Evolutionary conservation across 2,888 invertebrate species (phyloP), one percentile per base, ranked within the genome.

Genomic region (Pyrochroa serraticornis): DNA sequence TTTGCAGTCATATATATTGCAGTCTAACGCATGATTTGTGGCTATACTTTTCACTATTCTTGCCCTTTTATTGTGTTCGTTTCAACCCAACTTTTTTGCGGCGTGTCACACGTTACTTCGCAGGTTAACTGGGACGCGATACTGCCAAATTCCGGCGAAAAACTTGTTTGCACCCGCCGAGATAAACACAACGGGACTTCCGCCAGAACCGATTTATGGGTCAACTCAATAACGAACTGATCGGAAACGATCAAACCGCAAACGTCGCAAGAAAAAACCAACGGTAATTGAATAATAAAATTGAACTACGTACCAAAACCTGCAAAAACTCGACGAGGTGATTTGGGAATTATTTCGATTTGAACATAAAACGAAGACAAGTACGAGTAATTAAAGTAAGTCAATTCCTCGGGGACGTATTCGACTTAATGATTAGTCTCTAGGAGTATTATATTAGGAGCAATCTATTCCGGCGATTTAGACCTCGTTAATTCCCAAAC

Each of bases 1-100:
- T 69, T 71, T 69, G 67, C 69, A 69, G 70, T 70, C 71, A 68
- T 71, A 74, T n/a, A n/a, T 71, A 73, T 74, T 67, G 71, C 71
- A 66, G 71, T 70, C 67, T 60, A 55, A 63, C 60, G 62, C 46
- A 71, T 73, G 73, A 73, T 73, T 73, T 73, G 73, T 73, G 63
- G 65, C 70, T 65, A 65, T 66, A 72, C 71, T 73, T 72, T 71
- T 70, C 71, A 67, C 70, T 64, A 66, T 70, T 64, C 64, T 63
- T 65, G 63, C 65, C 66, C 63, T 68, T 68, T 72, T 70, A 60
- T 66, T 68, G 62, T 64, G 57, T 65, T 63, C 61, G 61, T 48
- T 66, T 64, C 61, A 50, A 49, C 54, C 57, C 63, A 54, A 64
- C 59, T 65, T 62, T n/a, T 64, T 65, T 68, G 66, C 53, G 55